phyloP scores from a whole-genome alignment of 1,140 invertebrate genomes.

The Drosophila tropicalis region DNA sequence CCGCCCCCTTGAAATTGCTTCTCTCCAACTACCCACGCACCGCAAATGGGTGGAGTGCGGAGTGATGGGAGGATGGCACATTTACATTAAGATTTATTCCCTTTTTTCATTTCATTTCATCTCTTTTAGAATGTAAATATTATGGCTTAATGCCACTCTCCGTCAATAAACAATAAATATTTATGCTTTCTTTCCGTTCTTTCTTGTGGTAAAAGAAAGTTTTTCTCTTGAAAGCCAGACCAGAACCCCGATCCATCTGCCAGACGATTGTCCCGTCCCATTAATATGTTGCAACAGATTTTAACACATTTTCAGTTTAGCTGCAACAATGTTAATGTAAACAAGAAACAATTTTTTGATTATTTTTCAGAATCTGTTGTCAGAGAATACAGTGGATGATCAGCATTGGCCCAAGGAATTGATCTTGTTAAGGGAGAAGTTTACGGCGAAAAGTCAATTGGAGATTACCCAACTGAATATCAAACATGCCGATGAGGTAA shows the following conservation, averaged over 20 bases:
- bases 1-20: slow-evolving; percentile 26
- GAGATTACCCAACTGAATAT: slow-evolving; percentile 85
- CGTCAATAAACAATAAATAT: slow-evolving; percentile 63
- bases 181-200: slow-evolving; percentile 37
- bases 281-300: slow-evolving; percentile 53
- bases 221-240: slow-evolving; percentile 26
- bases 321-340: slow-evolving; percentile 17
- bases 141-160: slow-evolving; percentile 36
- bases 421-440: slow-evolving; percentile 87
- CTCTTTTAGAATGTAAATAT: slow-evolving; percentile 57
- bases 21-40: slow-evolving; percentile 7
- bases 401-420: slow-evolving; percentile 89
- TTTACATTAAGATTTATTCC: slow-evolving; percentile 68
- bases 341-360: slow-evolving; percentile 20
- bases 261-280: slow-evolving; percentile 48
- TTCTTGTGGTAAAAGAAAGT: slow-evolving; percentile 34
- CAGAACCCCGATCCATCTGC: slow-evolving; percentile 3
- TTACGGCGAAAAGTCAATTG: slow-evolving; percentile 86
- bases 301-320: slow-evolving; percentile 38
- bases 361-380: slow-evolving; percentile 85
- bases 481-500: slow-evolving; percentile 85
- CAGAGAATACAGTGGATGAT: slow-evolving; percentile 86
- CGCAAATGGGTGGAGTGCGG: not conserved
- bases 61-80: slow-evolving; percentile 24
- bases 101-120: slow-evolving; percentile 31